Base-by-base conservation (phyloP, 2,797 vertebrate genomes). In the Masticophis lateralis region DNA sequence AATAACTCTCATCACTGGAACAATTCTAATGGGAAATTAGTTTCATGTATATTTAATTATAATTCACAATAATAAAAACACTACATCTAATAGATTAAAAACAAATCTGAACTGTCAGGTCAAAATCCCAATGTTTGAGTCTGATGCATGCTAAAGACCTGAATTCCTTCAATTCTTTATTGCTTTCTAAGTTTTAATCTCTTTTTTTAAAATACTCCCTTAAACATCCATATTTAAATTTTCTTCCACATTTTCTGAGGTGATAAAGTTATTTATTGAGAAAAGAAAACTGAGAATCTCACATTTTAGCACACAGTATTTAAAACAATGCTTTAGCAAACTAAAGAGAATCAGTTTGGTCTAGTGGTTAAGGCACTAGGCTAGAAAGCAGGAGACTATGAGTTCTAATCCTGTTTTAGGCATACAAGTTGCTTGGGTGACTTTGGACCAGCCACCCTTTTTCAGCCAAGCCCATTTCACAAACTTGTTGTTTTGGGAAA, bases 191-290 rank as follows among this genome's bases (percentile, higher is more conserved):
- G 28, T 90, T 14, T 11, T 90, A 61, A n/a, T 55, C 27, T 86
- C 12, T 83, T 90, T 63, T 92, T 43, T 14, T n/a, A 20, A 20
- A 20, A 86, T 22, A 90, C 4, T 87, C 4, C 66, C 53, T 90
- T 56, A 66, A 43, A 59, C 59, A 43, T 37, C 11, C 37, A 74
- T n/a, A 88, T 93, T 93, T 90, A 91, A 74, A 79, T 91, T 91
- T 91, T 87, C 32, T 69, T 55, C 37, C 86, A 93, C 89, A 87
- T 74, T 25, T n/a, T 32, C 63, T 59, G n/a, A 87, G 37, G 89
- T 91, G 92, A 91, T 93, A 93, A 91, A 93, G 89, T 93, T 90
- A 87, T 93, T 91, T 91, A 91, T 51, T 91, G 69, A 18, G 53
- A 60, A 91, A 59, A 89, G 53, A 88, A 93, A 93, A 88, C 89